Base-by-base conservation (phyloP, 2,888 invertebrate species). In the Marasmarcha lunaedactyla region DNA sequence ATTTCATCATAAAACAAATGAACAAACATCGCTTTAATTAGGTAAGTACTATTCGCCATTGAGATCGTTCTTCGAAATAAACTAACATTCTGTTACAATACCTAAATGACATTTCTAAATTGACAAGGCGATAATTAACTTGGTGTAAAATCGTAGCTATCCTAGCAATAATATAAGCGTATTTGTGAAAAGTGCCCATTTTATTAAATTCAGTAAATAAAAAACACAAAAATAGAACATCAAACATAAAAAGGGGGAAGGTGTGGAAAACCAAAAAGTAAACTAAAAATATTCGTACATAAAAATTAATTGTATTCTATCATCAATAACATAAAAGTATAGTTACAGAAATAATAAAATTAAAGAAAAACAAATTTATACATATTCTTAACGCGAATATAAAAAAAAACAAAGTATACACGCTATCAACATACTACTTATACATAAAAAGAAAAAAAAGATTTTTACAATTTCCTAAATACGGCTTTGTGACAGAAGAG, bases 291-390 rank as follows among this genome's bases (percentile, higher is more conserved):
- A 68, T 68, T 60, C 72, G 76, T 83, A 83, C 81, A 81, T 83
- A 81, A 79, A 79, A 81, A 79, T 78, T 73, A 81, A 64, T n/a
- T 83, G 81, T 81, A 83, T 79, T 83, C 77, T 83, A 81, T 81
- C 65, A 72, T 79, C 78, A 76, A 81, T 81, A 81, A 81, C 81
- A 81, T 81, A 81, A 67, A n/a, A 64, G 73, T 76, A 77, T 77
- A 77, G 71, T 78, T 78, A 81, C 79, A 81, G 76, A 74, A 73
- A 78, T 72, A 81, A 81, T 78, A 83, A 79, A 78, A 79, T 81
- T 77, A 79, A 58, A 71, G 65, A 69, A 79, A 83, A 83, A 81
- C 79, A 81, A 81, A 71, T 78, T 81, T 79, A 77, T 79, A 79
- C 77, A 78, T 78, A 79, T 70, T 67, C 78, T 79, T 79, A 81